Evolutionary conservation across 2,113 vertebrate genomes (phyloP), one percentile per base, ranked within the genome.

Genomic region (Oriolus oriolus): DNA sequence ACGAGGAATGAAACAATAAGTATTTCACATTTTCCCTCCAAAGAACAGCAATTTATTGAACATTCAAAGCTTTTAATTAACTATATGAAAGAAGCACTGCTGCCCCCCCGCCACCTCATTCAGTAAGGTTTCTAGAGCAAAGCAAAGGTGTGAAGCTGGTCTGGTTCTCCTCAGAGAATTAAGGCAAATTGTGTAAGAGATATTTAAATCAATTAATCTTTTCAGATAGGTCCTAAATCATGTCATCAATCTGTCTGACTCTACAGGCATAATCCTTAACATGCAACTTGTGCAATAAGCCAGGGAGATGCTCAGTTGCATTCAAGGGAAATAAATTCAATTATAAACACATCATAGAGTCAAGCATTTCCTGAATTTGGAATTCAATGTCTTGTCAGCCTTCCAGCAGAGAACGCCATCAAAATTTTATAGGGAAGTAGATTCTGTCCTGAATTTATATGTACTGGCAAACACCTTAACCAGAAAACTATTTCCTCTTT

Each of bases 291-390:
- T 45, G 41, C 90, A 90, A 84, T 54, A 73, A 87, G 11, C 80
- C 60, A 84, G 71, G 81, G 90, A 91, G 93, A 79, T 33, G 45
- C 61, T 81, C 2, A 0, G 90, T 23, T 95, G 93, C 89, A 91
- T 96, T 90, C 69, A 81, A 92, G 94, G 92, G 94, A 96, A 96
- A 93, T 92, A 96, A 94, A 95, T 97, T 87, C 91, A 93, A 95
- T 97, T 96, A 97, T 94, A 93, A 96, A 76, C 89, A 95, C 89
- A 93, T 95, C 93, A 95, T 31, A 79, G 95, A 92, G 79, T 59
- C 16, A 64, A 95, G 93, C 89, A 88, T 84, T 93, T 96, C 82
- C 96, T 78, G 95, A 94, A 92, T 94, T 79, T 94, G 64, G 90
- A 96, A 96, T 96, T 96, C 96, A 87, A 33, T 52, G 41, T 78